These are phyloP conservation scores for Cloeon dipterum DNA, from an alignment of 2,888 invertebrate genomes.

Conservation along the genomic window DNA sequence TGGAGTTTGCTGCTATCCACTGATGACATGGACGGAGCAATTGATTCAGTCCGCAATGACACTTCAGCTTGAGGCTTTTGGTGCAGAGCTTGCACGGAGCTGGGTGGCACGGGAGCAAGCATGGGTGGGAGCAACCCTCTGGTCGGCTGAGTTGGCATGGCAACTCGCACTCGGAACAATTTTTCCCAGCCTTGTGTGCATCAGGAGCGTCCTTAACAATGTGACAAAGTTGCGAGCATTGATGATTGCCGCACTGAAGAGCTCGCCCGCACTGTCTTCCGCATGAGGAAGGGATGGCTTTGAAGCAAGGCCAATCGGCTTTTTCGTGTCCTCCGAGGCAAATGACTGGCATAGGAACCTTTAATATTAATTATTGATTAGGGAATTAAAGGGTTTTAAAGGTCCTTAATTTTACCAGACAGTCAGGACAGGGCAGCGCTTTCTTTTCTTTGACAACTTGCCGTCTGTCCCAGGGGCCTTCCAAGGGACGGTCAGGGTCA, in stretches of 20 bases:
- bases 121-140: conserved; percentile 46
- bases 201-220: conserved; percentile 9
- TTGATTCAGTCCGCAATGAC: conserved; percentile 62
- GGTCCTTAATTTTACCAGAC: no score
- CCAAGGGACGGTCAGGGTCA: conserved; percentile 21
- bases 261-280: conserved; percentile 48
- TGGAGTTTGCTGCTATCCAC: conserved; percentile 27
- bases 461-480: conserved; percentile 22
- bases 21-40: conserved; percentile 51
- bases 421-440: conserved; percentile 21
- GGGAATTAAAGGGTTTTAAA: neutral
- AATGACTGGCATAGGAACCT: conserved; percentile 38
- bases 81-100: conserved; percentile 54
- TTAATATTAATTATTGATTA: neutral
- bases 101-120: conserved; percentile 45
- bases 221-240: conserved; percentile 50
- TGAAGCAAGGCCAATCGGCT: conserved; percentile 38
- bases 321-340: conserved; percentile 54
- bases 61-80: conserved; percentile 39
- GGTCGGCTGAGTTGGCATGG: conserved; percentile 36
- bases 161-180: conserved; percentile 31
- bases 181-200: conserved; percentile 16
- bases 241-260: conserved; percentile 57
- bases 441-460: conserved; percentile 14
- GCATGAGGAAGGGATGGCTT: conserved; percentile 51